Evolutionary conservation across 2,113 vertebrate genomes (phyloP), one percentile per base, ranked within the genome.

Genomic region (Ornithorhynchus anatinus): DNA sequence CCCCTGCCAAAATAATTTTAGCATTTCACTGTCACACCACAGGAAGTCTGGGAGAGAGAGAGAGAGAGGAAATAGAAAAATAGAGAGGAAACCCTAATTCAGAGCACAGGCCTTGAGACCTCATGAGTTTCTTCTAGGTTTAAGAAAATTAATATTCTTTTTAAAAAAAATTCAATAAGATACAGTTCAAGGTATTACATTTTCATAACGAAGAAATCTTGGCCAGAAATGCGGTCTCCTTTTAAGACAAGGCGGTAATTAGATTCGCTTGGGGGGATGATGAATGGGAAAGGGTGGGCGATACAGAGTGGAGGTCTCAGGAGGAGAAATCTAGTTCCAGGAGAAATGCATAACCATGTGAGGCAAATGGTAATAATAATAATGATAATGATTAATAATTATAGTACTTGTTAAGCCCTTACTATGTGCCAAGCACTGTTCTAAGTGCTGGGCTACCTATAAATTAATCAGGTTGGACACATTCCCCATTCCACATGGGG

Each of bases 111-210:
- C 27, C 33, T 6, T 4, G 74, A 86, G 85, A 52, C 82, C 80
- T 86, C 76, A 38, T 66, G 77, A 89, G 86, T 65, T 58, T 88
- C 88, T 79, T 80, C 85, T 81, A 57, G 36, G 79, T 85, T 85
- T 63, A 44, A 85, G 81, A 68, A 91, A 92, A 93, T 91, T 91
- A 92, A 93, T 92, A 87, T 90, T 92, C 91, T 92, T 74, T 64
- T 51, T 62, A 86, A 92, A 81, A 80, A 82, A 81, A 65, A 37
- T 40, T 75, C 69, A 82, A 81, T 86, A 86, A 91, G 89, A 89
- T 75, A 85, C 81, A 90, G 84, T 91, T 89, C 81, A 83, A 90
- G 87, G 86, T 88, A 86, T 90, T 92, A 87, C 80, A 83, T 89
- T 89, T 87, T 84, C 88, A 89, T 89, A 91, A 90, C 82, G 74